Evolutionary conservation across 2,113 vertebrate genomes (phyloP), one percentile per base, ranked within the genome.

Genomic region (Platysteira castanea): DNA sequence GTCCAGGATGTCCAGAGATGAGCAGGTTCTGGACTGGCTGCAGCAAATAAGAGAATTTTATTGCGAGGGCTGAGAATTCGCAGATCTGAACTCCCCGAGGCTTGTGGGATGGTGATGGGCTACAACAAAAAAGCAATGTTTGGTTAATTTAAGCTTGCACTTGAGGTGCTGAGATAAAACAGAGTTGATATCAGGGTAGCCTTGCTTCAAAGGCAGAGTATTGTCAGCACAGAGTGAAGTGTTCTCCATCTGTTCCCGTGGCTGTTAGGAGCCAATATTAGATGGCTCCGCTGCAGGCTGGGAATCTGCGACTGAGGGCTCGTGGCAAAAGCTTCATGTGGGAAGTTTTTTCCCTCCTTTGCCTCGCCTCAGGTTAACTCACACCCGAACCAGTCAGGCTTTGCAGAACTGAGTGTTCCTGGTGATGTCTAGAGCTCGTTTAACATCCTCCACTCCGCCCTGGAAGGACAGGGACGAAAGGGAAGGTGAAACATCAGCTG

Each of bases 221-320:
- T 94, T 96, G 90, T 96, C 88, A 60, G 83, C 0, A 0, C 59
- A 54, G 94, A 83, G 87, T 9, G 16, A 74, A 84, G 89, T 11
- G 3, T 42, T 90, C 84, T 94, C 96, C 96, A 97, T 97, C 96
- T 96, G 95, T 93, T 96, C 91, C 94, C 59, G 75, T 77, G 93
- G 91, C 95, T 95, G 94, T 75, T 21, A 47, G 35, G 81, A 94
- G 91, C 89, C 89, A 85, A 87, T 92, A 96, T 92, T 95, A 96
- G 92, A 75, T 42, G 74, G 84, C 70, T 94, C 69, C 17, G 8
- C 75, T 82, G 90, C 89, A 93, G 93, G 33, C 93, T 95, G 88
- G 93, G 80, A 95, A 87, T 92, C 79, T 56, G 74, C 1, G 44
- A 85, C 73, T 28, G 61, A 94, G 86, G 24, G 80, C 77, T 95